phyloP scores from a whole-genome alignment of 2,888 invertebrate genomes.

The Cactoblastis cactorum region DNA sequence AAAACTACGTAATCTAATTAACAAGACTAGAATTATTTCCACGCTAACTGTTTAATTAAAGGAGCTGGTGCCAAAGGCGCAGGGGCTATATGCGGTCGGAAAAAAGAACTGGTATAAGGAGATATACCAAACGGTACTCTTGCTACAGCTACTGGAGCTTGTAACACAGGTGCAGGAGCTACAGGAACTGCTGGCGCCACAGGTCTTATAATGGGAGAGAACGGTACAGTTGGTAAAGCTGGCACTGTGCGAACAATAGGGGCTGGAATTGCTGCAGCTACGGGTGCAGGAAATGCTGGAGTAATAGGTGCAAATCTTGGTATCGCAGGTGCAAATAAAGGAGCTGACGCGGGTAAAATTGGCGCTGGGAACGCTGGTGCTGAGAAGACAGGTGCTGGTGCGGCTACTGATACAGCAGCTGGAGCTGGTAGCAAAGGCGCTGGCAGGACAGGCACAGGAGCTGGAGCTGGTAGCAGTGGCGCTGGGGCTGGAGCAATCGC shows the following conservation, averaged over 20 bases:
- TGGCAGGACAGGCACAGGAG: constrained; percentile 18
- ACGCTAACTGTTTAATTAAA: constrained; percentile 50
- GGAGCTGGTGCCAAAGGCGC: constrained; percentile 42
- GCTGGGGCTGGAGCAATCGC: constrained; percentile 47
- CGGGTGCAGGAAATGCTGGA: constrained; percentile 40
- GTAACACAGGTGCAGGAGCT: constrained; percentile 14
- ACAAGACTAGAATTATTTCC: constrained; percentile 57
- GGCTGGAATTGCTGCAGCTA: constrained; percentile 32
- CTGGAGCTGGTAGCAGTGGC: constrained; percentile 31
- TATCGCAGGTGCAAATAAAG: constrained; percentile 25
- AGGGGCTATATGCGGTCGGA: constrained; percentile 44
- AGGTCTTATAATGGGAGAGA: constrained; percentile 19
- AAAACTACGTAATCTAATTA: constrained; percentile 23
- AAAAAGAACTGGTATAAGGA: constrained; percentile 52
- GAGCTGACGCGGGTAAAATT: constrained; percentile 16
- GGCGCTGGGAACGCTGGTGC: constrained; percentile 18
- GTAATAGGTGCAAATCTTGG: constrained; percentile 31
- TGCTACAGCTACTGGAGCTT: constrained; percentile 34
- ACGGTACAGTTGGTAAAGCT: constrained; percentile 26
- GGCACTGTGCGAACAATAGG: constrained; percentile 28
- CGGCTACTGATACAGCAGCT: constrained; percentile 22
- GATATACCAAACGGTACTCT: constrained; percentile 37
- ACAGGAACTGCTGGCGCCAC: constrained; percentile 20
- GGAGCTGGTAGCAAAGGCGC: constrained; percentile 28
- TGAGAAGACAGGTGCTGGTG: constrained; percentile 18